These are phyloP conservation scores for Prolemur simus DNA, from an alignment of 2,113 vertebrate species.

Conservation along the genomic window DNA sequence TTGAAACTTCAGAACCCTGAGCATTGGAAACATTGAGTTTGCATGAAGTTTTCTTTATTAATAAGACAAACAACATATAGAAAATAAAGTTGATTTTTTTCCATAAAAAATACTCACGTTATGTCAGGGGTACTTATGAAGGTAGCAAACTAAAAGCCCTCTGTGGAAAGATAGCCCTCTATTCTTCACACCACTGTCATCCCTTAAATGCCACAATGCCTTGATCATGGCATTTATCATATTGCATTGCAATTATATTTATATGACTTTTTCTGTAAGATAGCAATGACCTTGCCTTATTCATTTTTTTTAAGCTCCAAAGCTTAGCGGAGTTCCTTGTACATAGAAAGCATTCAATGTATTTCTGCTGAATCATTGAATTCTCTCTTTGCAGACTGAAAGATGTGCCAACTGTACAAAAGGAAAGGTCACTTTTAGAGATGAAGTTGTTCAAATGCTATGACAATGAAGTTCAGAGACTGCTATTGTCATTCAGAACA, in stretches of 20 bases:
- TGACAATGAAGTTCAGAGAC: not conserved
- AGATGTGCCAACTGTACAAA: not conserved
- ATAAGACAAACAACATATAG: not conserved
- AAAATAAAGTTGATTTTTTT: not conserved
- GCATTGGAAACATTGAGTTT: not conserved
- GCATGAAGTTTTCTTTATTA: not conserved
- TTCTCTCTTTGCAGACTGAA: slow-evolving; percentile 27
- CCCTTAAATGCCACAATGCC: not conserved
- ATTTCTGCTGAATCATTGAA: slow-evolving; percentile 40
- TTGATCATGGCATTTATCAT: not conserved
- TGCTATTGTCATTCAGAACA: slow-evolving; percentile 2
- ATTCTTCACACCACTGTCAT: not conserved
- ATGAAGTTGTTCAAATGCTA: not conserved
- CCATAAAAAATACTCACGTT: not conserved
- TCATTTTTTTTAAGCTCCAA: not conserved
- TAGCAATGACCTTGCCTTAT: not conserved
- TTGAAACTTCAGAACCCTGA: not conserved
- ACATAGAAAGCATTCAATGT: not conserved
- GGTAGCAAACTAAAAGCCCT: not conserved
- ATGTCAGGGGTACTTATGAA: not conserved
- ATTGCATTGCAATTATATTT: not conserved
- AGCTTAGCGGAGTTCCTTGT: not conserved
- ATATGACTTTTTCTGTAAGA: not conserved
- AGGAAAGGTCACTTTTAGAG: slow-evolving; percentile 29
- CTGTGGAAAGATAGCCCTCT: not conserved